Percentiles rank a stretch among this genome's conserved stretches.
These are phyloP conservation scores for Enteromius afrohamiltoni DNA, from an alignment of 2,797 vertebrate species.

Conservation along the genomic window DNA sequence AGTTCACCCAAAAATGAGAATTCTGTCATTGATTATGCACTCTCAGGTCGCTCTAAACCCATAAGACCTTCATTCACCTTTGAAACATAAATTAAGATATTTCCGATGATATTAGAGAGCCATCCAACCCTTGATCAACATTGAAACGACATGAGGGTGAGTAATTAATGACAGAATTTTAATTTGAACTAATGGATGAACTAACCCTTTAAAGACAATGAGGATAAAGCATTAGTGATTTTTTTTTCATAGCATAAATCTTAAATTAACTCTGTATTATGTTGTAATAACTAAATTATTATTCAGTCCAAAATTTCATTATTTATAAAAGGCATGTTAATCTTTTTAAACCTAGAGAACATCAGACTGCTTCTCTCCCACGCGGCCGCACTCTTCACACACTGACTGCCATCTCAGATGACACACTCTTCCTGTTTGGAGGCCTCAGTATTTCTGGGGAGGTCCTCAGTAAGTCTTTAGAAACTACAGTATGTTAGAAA, in stretches of 20 bases:
- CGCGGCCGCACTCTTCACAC: constrained; percentile 91
- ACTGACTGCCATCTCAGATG: constrained; percentile 83
- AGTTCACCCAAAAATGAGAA: too few species aligned
- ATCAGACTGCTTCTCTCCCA: constrained; percentile 67
- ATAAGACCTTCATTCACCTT: too few species aligned
- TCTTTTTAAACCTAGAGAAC: constrained; percentile 61
- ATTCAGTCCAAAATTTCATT: background rate
- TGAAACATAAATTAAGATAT: too few species aligned
- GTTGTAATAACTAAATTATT: background rate
- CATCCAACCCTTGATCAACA: too few species aligned
- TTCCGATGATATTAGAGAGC: too few species aligned
- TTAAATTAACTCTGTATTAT: background rate
- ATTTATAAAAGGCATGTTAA: background rate
- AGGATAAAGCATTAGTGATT: background rate
- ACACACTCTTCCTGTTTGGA: constrained; percentile 89
- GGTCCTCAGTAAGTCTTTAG: constrained; percentile 80
- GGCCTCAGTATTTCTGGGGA: constrained; percentile 85
- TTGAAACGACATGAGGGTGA: too few species aligned
- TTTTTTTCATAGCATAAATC: background rate
- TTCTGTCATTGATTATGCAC: too few species aligned
- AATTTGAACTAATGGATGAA: too few species aligned
- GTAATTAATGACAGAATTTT: too few species aligned
- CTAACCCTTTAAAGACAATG: background rate
- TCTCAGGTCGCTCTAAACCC: too few species aligned
- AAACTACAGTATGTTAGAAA: too few species aligned